Base-by-base conservation (phyloP, 2,888 invertebrate species). In the Tanypteryx hageni region DNA sequence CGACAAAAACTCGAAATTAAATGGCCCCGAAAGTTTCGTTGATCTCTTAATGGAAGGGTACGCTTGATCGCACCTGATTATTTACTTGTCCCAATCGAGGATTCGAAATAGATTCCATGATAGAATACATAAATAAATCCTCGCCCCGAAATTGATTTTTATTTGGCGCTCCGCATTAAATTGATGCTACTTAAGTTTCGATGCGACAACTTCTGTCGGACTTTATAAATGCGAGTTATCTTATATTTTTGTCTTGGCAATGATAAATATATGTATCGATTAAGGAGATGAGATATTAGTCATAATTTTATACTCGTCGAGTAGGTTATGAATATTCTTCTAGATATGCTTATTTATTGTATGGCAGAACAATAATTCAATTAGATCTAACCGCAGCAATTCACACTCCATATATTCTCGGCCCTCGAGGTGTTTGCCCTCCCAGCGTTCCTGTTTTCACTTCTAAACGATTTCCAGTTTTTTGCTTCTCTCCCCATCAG, bases 1-100 rank as follows among this genome's bases (percentile, higher is more conserved):
- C 68, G 89, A 89, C 89, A 89, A 89, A 89, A 89, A 89, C 61
- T 89, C 31, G 11, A 64, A 89, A 89, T 89, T 89, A 89, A 89
- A 64, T 18, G n/a, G 89, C 44, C 89, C 64, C 44, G 44, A 89
- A 89, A 61, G 61, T 64, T 64, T 89, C 68, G 68, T 89, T 89
- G 89, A 89, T 89, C 89, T 89, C 89, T 89, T 89, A 89, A 89
- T 89, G 89, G 64, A 58, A n/a, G 44, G 18, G 10, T 64, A 5
- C 68, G 44, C 18, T 18, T 16, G 61, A 68, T 68, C 89, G 68
- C 68, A 89, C 89, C 64, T 89, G 64, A 89, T 89, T 89, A 89
- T 89, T 89, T 89, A 64, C 89, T 68, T 89, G 89, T 89, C 89
- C 56, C 44, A 44, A 44, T 64, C 64, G 64, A n/a, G 64, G 64